Conservation (phyloP, 1,140 invertebrate species). For the Rhagoletis pomonella region DNA sequence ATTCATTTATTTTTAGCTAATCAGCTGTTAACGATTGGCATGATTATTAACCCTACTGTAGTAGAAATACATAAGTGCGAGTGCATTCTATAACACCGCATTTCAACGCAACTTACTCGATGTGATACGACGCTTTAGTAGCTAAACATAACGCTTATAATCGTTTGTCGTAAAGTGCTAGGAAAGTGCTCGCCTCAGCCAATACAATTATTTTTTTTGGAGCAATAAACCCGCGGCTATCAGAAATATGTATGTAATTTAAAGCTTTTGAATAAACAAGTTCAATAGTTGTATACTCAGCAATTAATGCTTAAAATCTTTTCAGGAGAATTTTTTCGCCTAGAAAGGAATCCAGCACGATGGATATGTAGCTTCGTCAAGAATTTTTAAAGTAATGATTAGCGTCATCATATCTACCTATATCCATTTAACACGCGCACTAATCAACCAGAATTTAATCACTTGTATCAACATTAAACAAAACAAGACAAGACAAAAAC, state of each 20-base stretch:
- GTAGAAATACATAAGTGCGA: neutral
- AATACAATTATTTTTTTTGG: neutral
- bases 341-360: too few relatives aligned
- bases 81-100: neutral
- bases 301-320: neutral
- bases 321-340: neutral
- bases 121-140: neutral
- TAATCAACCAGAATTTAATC: too few relatives aligned
- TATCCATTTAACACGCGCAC: neutral
- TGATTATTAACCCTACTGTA: neutral
- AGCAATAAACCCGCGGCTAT: neutral
- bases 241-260: neutral
- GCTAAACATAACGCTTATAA: neutral
- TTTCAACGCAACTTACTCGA: neutral
- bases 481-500: too few relatives aligned
- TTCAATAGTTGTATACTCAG: neutral
- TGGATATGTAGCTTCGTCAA: neutral
- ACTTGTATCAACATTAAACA: neutral
- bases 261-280: neutral
- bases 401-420: neutral
- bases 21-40: neutral
- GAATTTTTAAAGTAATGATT: neutral
- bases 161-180: neutral
- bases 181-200: neutral
- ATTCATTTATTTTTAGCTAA: neutral